Base-by-base conservation (phyloP, 2,113 vertebrate species). In the Pachypanchax playfairii region DNA sequence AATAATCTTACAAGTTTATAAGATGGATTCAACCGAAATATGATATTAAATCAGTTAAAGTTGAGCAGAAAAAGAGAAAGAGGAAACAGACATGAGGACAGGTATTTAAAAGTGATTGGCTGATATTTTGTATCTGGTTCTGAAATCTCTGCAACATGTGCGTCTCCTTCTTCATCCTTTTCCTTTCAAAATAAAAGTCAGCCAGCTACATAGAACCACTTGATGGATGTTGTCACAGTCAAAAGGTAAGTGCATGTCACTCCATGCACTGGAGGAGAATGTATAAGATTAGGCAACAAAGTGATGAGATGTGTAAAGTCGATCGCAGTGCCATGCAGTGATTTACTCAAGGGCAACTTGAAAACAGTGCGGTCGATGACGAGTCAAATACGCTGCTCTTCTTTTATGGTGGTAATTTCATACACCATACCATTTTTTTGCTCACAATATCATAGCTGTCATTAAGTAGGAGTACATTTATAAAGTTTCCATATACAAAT, bases 361-460 rank as follows among this genome's bases (percentile, higher is more conserved):
- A 51, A 70, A 85, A 80, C 85, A 77, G 78, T 80, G 80, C 83
- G 74, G 84, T 73, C 57, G 28, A n/a, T n/a, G n/a, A n/a, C n/a
- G n/a, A 68, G 65, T 75, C 81, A 72, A 86, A 85, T 77, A 81
- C 18, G 82, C 82, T 62, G 84, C 75, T 73, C 62, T 70, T 70
- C 65, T 55, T 51, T 53, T 65, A 53, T 60, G 24, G 18, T 50
- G 59, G n/a, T n/a, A n/a, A n/a, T n/a, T n/a, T n/a, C n/a, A n/a
- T 55, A 70, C 82, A 65, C 75, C 79, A 50, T 33, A 73, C 73
- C 65, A 69, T 36, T 46, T 38, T 69, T 52, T 65, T 67, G 65
- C 82, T 85, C 86, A 88, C 83, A 86, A 87, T 82, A 84, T 85
- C 80, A 75, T 87, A 86, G 86, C 86, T 87, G 80, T 87, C 87